Evolutionary conservation across 2,888 invertebrate genomes (phyloP), one percentile per base, ranked within the genome.

Genomic region (Drosophila quasianomalipes): DNA sequence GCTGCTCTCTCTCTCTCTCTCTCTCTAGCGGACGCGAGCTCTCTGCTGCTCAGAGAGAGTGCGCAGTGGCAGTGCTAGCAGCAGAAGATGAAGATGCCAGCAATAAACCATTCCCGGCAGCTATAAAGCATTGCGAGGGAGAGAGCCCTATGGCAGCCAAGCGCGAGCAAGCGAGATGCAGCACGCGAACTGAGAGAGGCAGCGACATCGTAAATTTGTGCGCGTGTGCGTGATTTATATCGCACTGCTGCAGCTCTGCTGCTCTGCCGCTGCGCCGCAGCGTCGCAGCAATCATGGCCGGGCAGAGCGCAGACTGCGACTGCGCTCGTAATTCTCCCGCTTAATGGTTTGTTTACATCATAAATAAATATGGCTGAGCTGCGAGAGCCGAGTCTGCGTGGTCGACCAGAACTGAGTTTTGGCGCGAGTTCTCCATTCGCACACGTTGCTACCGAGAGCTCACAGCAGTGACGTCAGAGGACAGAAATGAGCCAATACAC

Each of bases 41-140:
- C 57, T 58, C 58, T 31, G 5, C 16, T 12, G 16, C 58, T 74
- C 71, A 65, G 70, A 74, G 89, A 78, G 89, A 81, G 82, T 78
- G 79, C 71, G 66, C 61, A 82, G 52, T 67, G 62, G 58, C 47
- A 35, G 28, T 35, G 62, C 41, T 53, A 39, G 77, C 73, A 64
- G 72, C 75, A 60, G 71, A 76, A 87, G 81, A 81, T 83, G 86
- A 88, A 85, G 81, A 76, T 81, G 87, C 83, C 83, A 82, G 92
- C 87, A 91, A 93, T 93, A 93, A 93, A 93, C 91, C 92, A 93
- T 93, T 92, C 88, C 86, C 82, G 89, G 90, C 91, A 90, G 92
- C 91, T 92, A 93, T 93, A 93, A 93, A 93, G 86, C 92, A 93
- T 92, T 85, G 91, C 86, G 83, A 93, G 78, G 64, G 86, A 90